Base-by-base conservation (phyloP, 2,113 vertebrate genomes). In the Catagonus wagneri region DNA sequence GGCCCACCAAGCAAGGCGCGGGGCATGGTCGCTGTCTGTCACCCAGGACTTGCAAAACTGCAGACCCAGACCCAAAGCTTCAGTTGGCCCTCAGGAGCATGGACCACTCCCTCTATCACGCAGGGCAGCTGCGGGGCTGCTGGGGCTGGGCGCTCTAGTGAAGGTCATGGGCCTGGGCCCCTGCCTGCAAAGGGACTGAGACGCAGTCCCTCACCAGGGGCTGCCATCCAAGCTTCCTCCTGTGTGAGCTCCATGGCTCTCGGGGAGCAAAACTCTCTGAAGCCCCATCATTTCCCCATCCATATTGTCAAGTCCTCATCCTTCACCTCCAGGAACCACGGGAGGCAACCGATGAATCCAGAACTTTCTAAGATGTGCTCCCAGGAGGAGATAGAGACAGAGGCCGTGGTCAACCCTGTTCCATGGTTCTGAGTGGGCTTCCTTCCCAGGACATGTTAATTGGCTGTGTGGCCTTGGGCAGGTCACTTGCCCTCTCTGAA, bases 401-500 rank as follows among this genome's bases (percentile, higher is more conserved):
- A 75, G 20, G 52, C 13, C 44, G 27, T 15, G 27, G 32, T 61
- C 7, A 63, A 36, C 44, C n/a, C n/a, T 27, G 52, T 32, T 52
- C 56, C 32, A 0, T 0, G 22, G 50, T n/a, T 85, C 81, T 85
- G 63, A 23, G 23, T 22, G 23, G 76, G 50, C 11, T 66, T 83
- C 61, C 81, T 54, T 68, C 25, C 56, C 58, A 14, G 15, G 66
- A 88, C 65, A 12, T 22, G 12, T 34, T 81, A 20, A 44, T 78
- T 75, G 32, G 25, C 89, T 91, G 39, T 86, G 93, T 71, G 23
- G 27, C n/a, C 86, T 95, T 79, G 15, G 36, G 23, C n/a, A 83
- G 65, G 61, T 93, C 54, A 50, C 61, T 50, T 92, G 88, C 65
- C 74, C 25, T 89, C 69, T 93, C n/a, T 83, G 85, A 95, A 56